Percentiles rank a stretch among this genome's conserved stretches.
These are phyloP conservation scores for Camponotus vicinus DNA, from an alignment of 1,140 invertebrate genomes.

Conservation along the genomic window DNA sequence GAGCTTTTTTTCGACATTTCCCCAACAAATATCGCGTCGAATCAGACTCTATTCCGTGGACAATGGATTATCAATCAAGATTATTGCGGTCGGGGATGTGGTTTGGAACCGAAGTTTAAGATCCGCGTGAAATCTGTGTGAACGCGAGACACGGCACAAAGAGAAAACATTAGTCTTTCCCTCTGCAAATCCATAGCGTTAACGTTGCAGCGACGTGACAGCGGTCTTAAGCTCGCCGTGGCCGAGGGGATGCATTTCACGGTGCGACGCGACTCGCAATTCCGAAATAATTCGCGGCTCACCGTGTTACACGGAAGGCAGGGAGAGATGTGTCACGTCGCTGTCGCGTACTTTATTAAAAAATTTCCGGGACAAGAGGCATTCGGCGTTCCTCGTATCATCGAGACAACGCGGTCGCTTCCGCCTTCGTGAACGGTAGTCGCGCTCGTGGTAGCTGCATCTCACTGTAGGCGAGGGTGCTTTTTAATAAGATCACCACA, in stretches of 20 bases:
- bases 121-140: slow-evolving; percentile 18
- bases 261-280: slow-evolving; percentile 46
- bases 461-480: slow-evolving; percentile 47
- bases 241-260: slow-evolving; percentile 14
- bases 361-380: slow-evolving; percentile 77
- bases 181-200: slow-evolving; percentile 38
- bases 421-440: background rate
- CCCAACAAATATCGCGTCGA: background rate
- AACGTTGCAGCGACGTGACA: slow-evolving; percentile 51
- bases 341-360: slow-evolving; percentile 76
- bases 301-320: slow-evolving; percentile 44
- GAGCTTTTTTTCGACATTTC: background rate
- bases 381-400: slow-evolving; percentile 51
- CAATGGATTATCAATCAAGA: background rate
- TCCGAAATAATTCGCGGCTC: slow-evolving; percentile 59
- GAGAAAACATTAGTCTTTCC: slow-evolving; percentile 54
- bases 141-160: slow-evolving; percentile 22
- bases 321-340: slow-evolving; percentile 14
- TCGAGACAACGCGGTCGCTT: slow-evolving; percentile 6
- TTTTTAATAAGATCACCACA: slow-evolving; percentile 74
- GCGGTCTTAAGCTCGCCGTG: slow-evolving; percentile 41
- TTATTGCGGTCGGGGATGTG: slow-evolving; percentile 1
- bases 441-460: slow-evolving; percentile 43
- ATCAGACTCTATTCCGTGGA: background rate
- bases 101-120: background rate